A percentile compares a stretch with the other conserved stretches of the same genome.
Evolutionary conservation across 2,888 invertebrate genomes (phyloP).

Genomic region (Heliothis peltigera): DNA sequence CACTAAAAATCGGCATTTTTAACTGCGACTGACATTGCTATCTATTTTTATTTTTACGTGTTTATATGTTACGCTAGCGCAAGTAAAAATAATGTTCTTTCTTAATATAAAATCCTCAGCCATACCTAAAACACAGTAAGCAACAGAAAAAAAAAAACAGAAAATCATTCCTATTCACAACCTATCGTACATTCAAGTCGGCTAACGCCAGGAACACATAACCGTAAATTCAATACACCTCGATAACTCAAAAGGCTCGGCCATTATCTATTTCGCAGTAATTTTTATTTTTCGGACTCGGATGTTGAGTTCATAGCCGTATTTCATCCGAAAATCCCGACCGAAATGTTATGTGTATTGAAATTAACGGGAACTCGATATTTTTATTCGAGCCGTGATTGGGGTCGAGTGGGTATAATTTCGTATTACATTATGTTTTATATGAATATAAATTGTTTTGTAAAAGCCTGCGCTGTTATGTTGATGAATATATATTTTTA

Average conservation of each 20-base stretch:
- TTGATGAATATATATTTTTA: not conserved
- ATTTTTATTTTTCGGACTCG: constrained; percentile 46
- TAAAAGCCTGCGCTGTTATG: not conserved
- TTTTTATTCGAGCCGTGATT: constrained; percentile 12
- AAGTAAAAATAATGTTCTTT: not conserved
- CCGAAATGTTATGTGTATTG: constrained; percentile 3
- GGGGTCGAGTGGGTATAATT: constrained; percentile 18
- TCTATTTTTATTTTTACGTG: too few species aligned
- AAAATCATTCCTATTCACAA: constrained; percentile 32
- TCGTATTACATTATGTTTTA: constrained; percentile 2
- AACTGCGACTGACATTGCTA: too few species aligned
- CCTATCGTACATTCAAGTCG: constrained; percentile 30
- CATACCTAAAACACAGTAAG: constrained; percentile 10
- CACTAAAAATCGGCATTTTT: too few species aligned
- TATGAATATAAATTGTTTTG: not conserved
- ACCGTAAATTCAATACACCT: constrained; percentile 49
- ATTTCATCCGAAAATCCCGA: constrained; percentile 34
- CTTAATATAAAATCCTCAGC: not conserved
- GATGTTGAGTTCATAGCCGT: constrained; percentile 19
- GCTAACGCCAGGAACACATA: constrained; percentile 47
- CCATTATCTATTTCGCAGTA: constrained; percentile 58
- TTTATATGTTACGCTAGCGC: too few species aligned
- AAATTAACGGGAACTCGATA: constrained; percentile 15
- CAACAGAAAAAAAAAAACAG: constrained; percentile 36
- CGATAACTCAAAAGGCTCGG: constrained; percentile 48